Evolutionary conservation across 2,113 vertebrate species (phyloP), one percentile per base, ranked within the genome.

Genomic region (Saccopteryx bilineata): DNA sequence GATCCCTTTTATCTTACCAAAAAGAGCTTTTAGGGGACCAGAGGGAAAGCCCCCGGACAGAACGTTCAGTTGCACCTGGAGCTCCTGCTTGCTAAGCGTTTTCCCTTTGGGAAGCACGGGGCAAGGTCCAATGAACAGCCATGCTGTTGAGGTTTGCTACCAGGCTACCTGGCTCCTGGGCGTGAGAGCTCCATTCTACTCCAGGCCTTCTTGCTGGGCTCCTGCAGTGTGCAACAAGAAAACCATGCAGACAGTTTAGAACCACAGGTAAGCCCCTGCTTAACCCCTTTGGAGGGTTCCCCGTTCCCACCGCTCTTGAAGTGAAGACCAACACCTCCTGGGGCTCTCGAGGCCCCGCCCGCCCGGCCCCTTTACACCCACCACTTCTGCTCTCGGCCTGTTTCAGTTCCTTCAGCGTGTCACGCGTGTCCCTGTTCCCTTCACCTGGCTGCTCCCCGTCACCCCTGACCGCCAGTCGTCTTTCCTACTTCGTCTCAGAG

Each of bases 1-100:
- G 79, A 91, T 94, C 52, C 33, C 63, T 88, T 78, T 94, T 60
- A 86, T 93, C 31, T 91, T 56, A 83, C 65, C 69, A 56, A 68
- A 87, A 75, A 91, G 88, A 88, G 66, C 84, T 86, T 87, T 92
- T 54, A 46, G 61, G 33, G 60, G 86, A 31, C 12, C 10, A 21
- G 72, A 74, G 48, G n/a, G 28, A 54, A 92, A 93, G 63, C 52
- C 15, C 54, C 11, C 46, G 69, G 82, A 65, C 10, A 18, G 88
- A 83, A 75, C 46, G 31, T 39, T 79, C 46, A 15, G 58, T 48
- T 54, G 12, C 9, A 13, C 63, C 9, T 33, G 18, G 39, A 56
- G 13, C 24, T 69, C 15, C n/a, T 17, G 9, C 26, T 65, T 1
- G 4, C 39, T 52, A 8, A 80, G 54, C 39, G 39, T 3, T 39